Conservation (phyloP, 2,797 vertebrate species). For the Australoheros facetus region DNA sequence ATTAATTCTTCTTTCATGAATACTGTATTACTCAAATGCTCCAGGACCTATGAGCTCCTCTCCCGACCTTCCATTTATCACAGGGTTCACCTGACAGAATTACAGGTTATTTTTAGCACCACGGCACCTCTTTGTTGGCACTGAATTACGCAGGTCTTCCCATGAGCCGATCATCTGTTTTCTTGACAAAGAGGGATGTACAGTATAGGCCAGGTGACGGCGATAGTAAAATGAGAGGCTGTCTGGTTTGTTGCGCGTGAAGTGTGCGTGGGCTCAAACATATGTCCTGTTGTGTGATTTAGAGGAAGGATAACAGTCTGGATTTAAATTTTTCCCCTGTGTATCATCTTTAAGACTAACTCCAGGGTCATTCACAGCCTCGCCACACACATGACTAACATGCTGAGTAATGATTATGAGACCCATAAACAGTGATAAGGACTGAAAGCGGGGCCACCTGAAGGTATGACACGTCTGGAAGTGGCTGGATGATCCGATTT, state of each 20-base stretch:
- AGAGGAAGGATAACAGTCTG: slow-evolving; percentile 23
- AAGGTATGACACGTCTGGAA: slow-evolving; percentile 61
- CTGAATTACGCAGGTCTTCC: slow-evolving; percentile 79
- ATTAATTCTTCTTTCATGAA: slow-evolving; percentile 82
- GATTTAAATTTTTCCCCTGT: slow-evolving; percentile 16
- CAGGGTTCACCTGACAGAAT: slow-evolving; percentile 74
- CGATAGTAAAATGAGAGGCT: slow-evolving; percentile 27
- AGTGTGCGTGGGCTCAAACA: background rate
- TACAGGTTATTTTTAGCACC: slow-evolving; percentile 80
- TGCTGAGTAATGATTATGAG: slow-evolving; percentile 54
- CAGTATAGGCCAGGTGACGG: slow-evolving; percentile 7
- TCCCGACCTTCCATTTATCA: slow-evolving; percentile 76
- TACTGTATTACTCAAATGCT: slow-evolving; percentile 76
- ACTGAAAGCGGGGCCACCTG: slow-evolving; percentile 26
- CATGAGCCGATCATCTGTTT: slow-evolving; percentile 52
- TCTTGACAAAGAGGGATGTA: slow-evolving; percentile 42
- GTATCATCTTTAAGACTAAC: slow-evolving; percentile 42
- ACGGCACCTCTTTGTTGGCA: slow-evolving; percentile 57
- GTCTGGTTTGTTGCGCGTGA: slow-evolving; percentile 15
- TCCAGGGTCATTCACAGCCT: slow-evolving; percentile 20
- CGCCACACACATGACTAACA: slow-evolving; percentile 44
- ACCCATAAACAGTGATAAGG: slow-evolving; percentile 28
- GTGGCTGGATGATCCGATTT: slow-evolving; percentile 19
- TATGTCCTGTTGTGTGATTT: slow-evolving; percentile 1
- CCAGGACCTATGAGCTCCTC: slow-evolving; percentile 69